A percentile compares a stretch with the other conserved stretches of the same genome.
These are phyloP conservation scores for Rhodinocichla rosea DNA, from an alignment of 2,113 vertebrate genomes.

Conservation along the genomic window DNA sequence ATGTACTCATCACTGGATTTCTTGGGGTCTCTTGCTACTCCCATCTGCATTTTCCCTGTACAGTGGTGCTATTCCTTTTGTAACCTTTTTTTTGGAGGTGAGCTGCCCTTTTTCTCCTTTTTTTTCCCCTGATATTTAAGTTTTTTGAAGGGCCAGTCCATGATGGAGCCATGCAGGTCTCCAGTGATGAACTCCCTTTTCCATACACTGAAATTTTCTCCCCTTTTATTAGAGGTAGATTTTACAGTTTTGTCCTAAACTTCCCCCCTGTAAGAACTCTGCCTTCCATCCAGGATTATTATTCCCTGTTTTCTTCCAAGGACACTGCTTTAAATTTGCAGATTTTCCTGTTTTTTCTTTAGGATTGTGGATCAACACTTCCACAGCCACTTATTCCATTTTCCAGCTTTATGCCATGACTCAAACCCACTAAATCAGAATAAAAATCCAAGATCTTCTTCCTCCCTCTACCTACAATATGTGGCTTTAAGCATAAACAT, in stretches of 20 bases:
- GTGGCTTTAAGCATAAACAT: fast-evolving
- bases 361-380: background rate
- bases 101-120: background rate
- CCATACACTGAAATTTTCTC: background rate
- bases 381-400: background rate
- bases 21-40: background rate
- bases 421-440: background rate
- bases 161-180: background rate
- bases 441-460: background rate
- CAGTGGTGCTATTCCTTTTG: background rate
- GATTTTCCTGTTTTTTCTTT: background rate
- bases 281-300: too few species aligned
- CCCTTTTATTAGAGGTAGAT: background rate
- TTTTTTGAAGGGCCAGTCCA: background rate
- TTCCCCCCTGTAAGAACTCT: background rate
- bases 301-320: background rate
- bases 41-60: background rate
- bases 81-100: background rate
- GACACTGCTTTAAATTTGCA: too few species aligned
- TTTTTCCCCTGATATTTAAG: background rate
- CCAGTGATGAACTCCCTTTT: background rate
- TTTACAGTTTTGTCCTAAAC: background rate
- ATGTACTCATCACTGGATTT: background rate
- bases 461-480: fast-evolving
- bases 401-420: background rate